Conservation (phyloP, 2,113 vertebrate species). For the Cyphomyrus discorhynchus region DNA sequence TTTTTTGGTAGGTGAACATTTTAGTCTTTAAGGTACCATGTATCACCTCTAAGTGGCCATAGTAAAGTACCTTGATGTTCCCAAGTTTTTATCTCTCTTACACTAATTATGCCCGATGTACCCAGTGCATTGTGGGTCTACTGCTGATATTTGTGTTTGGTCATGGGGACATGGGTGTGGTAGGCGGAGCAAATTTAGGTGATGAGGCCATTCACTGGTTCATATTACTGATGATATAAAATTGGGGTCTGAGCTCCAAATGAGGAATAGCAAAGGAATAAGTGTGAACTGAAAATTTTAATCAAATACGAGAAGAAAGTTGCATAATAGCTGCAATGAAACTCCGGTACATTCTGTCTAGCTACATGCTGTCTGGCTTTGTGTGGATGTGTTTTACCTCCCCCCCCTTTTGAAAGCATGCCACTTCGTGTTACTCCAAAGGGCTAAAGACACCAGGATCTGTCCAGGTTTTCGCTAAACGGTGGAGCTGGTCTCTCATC, state of each 20-base stretch:
- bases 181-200: neutral
- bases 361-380: neutral
- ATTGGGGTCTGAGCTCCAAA: neutral
- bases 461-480: neutral
- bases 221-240: neutral
- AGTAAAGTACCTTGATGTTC: neutral
- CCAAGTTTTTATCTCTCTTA: neutral
- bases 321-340: neutral
- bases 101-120: neutral
- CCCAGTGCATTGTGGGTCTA: neutral
- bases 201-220: neutral
- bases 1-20: neutral
- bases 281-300: neutral
- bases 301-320: neutral
- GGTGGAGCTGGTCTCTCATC: neutral
- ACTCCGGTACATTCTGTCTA: neutral
- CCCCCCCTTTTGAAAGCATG: neutral
- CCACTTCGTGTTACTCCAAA: neutral
- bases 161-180: neutral
- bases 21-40: neutral
- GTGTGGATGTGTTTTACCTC: neutral
- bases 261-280: neutral
- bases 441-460: neutral
- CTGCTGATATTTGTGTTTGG: neutral
- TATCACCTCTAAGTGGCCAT: neutral